phyloP scores from a whole-genome alignment of 2,797 vertebrate genomes.

The Hephaestus fuliginosus region DNA sequence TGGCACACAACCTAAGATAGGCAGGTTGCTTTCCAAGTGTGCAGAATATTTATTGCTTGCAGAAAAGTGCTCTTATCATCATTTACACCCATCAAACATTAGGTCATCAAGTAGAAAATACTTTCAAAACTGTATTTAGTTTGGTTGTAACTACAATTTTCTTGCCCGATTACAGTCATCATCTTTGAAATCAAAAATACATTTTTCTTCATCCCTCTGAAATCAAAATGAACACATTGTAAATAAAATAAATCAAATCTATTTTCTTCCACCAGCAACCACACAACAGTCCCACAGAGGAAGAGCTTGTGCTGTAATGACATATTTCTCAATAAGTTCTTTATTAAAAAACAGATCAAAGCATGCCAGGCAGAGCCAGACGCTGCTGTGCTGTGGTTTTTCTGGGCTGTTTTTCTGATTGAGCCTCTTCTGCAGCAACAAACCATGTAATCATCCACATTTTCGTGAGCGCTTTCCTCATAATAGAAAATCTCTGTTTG shows the following conservation, averaged over 20 bases:
- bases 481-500: conserved; percentile 35
- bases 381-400: background rate
- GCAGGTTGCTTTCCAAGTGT: conserved; percentile 1
- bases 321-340: conserved; percentile 15
- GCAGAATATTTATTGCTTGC: conserved; percentile 10
- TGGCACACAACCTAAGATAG: background rate
- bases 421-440: conserved; percentile 29
- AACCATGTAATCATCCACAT: conserved; percentile 36
- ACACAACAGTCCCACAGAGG: background rate
- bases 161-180: conserved; percentile 4
- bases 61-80: background rate
- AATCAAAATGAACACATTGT: conserved; percentile 14
- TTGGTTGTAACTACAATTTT: background rate
- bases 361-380: conserved; percentile 8
- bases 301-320: conserved; percentile 9
- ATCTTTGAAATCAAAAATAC: background rate
- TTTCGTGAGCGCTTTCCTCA: background rate
- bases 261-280: conserved; percentile 16
- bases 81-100: conserved; percentile 17
- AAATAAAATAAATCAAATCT: conserved; percentile 9
- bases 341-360: conserved; percentile 48
- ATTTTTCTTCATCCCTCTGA: background rate
- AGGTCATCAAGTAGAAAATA: background rate
- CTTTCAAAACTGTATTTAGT: background rate
- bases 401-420: conserved; percentile 15